These are phyloP conservation scores for Nothoprocta pentlandii DNA, from an alignment of 2,113 vertebrate species.

Conservation along the genomic window DNA sequence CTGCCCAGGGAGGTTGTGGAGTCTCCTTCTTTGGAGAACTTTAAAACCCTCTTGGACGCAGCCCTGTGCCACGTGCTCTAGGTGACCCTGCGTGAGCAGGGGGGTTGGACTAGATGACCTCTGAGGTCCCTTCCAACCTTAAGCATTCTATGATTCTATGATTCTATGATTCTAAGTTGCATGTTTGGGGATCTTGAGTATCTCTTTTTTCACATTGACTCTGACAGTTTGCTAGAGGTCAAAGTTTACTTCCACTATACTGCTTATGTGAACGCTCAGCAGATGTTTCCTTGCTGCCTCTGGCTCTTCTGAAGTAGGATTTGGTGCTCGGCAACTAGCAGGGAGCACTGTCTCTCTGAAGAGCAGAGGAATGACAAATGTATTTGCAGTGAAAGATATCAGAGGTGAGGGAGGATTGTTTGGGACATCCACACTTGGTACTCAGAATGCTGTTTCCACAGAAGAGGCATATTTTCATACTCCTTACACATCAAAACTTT, in stretches of 20 bases:
- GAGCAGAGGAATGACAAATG: neutral
- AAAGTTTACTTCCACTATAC: neutral
- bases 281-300: neutral
- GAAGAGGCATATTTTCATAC: neutral
- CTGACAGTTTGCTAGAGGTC: neutral
- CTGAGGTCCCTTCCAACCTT: no score
- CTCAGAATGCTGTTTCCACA: neutral
- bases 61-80: no score
- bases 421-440: neutral
- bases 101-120: no score
- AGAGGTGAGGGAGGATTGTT: neutral
- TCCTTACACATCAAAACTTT: neutral
- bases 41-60: no score
- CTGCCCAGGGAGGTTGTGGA: no score
- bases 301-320: neutral
- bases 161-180: neutral
- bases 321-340: neutral
- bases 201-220: neutral
- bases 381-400: neutral
- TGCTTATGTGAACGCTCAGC: neutral
- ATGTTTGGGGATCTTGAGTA: neutral
- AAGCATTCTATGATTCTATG: no score
- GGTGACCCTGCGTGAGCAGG: no score
- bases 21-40: no score
- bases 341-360: neutral